Conservation (phyloP, 2,113 vertebrate genomes). For the Ophiodon elongatus region DNA sequence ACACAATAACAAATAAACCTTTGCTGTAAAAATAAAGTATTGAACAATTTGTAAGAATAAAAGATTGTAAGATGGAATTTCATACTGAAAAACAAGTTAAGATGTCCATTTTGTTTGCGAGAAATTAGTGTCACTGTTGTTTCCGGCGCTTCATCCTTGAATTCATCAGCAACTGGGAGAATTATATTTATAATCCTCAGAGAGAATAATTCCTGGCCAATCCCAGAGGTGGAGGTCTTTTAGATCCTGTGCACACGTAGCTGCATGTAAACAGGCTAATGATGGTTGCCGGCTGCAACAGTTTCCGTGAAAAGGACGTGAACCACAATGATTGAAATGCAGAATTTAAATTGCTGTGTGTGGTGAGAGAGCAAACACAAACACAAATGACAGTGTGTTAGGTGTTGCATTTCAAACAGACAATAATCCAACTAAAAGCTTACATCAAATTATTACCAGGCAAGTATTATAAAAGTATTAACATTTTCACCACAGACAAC, state of each 20-base stretch:
- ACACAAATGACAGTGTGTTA: background rate
- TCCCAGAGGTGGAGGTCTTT: background rate
- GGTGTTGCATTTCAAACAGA: slow-evolving; percentile 12
- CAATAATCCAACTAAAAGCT: background rate
- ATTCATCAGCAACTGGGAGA: background rate
- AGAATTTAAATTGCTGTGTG: background rate
- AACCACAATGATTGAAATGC: slow-evolving; percentile 1
- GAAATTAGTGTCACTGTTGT: background rate
- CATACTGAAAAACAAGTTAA: background rate
- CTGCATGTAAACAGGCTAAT: background rate
- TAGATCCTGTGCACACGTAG: background rate
- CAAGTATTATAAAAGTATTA: background rate
- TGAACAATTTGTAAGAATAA: background rate
- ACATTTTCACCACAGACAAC: background rate
- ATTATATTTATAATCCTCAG: background rate
- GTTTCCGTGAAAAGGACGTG: background rate
- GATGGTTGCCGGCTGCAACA: background rate
- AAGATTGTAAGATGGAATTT: background rate
- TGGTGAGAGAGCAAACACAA: background rate
- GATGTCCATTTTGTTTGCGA: background rate
- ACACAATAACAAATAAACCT: background rate
- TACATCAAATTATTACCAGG: background rate
- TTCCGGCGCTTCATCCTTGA: background rate
- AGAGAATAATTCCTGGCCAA: background rate
- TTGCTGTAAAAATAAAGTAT: background rate